These are phyloP conservation scores for Aelia acuminata DNA, from an alignment of 2,888 invertebrate genomes.

Conservation along the genomic window DNA sequence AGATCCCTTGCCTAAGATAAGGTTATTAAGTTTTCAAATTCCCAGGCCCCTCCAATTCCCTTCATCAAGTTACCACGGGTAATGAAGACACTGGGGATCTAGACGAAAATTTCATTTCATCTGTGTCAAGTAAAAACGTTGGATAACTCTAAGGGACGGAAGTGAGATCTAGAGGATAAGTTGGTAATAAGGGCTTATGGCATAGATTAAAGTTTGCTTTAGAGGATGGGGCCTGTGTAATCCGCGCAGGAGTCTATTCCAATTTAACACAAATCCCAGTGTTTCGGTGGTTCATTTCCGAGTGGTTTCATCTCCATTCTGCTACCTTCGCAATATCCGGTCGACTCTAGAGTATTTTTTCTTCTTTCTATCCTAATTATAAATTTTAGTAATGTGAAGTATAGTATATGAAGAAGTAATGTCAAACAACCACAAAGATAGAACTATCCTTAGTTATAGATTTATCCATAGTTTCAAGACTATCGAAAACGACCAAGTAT, in stretches of 20 bases:
- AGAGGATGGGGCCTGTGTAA: not conserved
- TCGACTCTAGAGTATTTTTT: not conserved
- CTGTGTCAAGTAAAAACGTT: not conserved
- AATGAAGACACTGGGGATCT: not conserved
- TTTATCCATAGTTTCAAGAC: too few species aligned
- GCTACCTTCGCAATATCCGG: not conserved
- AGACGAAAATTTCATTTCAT: not conserved
- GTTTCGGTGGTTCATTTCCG: conserved; percentile 36
- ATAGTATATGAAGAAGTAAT: too few species aligned
- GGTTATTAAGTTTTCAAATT: not conserved
- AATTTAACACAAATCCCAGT: conserved; percentile 6
- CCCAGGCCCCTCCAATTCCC: not conserved
- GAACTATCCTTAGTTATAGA: too few species aligned
- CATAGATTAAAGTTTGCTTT: conserved; percentile 1
- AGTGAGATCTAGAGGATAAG: not conserved
- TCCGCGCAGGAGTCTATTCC: not conserved
- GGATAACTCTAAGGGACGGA: not conserved
- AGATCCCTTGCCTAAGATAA: not conserved
- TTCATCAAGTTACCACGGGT: not conserved
- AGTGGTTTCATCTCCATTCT: not conserved
- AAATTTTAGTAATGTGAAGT: too few species aligned
- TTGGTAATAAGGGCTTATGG: not conserved
- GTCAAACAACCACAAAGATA: too few species aligned
- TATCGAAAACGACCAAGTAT: too few species aligned
- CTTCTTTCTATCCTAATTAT: too few species aligned